Conservation (phyloP, 2,797 vertebrate genomes). For the Trachurus trachurus region DNA sequence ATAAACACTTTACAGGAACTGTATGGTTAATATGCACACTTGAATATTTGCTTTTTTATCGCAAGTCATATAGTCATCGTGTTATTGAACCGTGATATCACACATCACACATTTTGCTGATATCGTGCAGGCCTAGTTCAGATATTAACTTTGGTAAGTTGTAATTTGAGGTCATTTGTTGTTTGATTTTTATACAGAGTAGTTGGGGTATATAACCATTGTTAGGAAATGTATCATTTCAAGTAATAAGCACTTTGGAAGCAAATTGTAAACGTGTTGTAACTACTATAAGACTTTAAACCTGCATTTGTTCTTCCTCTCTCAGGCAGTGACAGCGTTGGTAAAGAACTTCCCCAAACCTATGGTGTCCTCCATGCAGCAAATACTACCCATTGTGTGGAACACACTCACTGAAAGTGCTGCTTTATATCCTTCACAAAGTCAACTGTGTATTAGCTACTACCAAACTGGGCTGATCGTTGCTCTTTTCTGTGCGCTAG, state of each 20-base stretch:
- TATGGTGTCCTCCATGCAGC: constrained; percentile 98
- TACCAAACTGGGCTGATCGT: not conserved
- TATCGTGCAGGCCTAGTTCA: too few relatives aligned
- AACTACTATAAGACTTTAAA: not conserved
- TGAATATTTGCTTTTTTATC: too few relatives aligned
- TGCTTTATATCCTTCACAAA: constrained; percentile 93
- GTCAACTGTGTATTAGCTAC: not conserved
- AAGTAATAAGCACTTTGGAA: not conserved
- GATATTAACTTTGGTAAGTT: not conserved
- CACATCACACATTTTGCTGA: too few relatives aligned
- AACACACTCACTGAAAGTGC: constrained; percentile 98
- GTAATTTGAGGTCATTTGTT: too few relatives aligned
- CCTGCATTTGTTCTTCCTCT: constrained; percentile 9
- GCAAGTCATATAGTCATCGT: too few relatives aligned
- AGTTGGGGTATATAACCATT: not conserved
- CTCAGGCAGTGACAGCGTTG: constrained; percentile 95
- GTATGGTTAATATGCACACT: too few relatives aligned
- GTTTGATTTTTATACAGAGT: not conserved
- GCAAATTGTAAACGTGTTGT: not conserved
- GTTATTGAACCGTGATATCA: too few relatives aligned
- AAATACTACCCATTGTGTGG: constrained; percentile 98
- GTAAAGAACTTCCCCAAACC: constrained; percentile 99
- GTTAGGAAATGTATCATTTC: not conserved
- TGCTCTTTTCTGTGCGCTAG: not conserved
- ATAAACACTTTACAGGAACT: too few relatives aligned